Evolutionary conservation across 2,888 invertebrate species (phyloP).

Genomic region (Camponotus fellah): DNA sequence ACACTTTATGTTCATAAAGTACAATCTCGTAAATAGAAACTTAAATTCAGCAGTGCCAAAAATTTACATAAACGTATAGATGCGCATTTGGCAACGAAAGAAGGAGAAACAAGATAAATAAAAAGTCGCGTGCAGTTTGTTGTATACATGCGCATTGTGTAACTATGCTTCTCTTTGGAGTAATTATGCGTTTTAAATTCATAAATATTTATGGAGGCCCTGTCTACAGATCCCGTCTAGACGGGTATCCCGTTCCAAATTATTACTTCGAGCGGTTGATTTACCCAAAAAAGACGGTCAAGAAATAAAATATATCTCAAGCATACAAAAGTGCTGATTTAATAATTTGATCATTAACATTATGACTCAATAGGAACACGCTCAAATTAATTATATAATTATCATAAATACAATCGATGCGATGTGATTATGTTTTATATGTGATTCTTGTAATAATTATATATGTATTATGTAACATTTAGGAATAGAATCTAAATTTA

Average conservation of each 20-base stretch:
- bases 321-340: neutral
- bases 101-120: neutral
- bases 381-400: neutral
- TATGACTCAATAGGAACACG: neutral
- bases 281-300: neutral
- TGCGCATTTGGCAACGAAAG: neutral
- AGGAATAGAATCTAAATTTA: neutral
- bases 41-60: conserved; percentile 4
- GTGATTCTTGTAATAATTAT: neutral
- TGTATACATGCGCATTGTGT: conserved; percentile 49
- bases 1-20: neutral
- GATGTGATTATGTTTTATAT: neutral
- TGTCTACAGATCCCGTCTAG: conserved; percentile 44
- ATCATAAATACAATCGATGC: neutral
- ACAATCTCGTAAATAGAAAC: conserved; percentile 1
- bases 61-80: conserved; percentile 17
- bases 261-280: conserved; percentile 24
- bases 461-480: neutral
- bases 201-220: conserved; percentile 62
- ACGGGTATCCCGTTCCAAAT: conserved; percentile 34
- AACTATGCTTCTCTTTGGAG: conserved; percentile 52
- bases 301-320: neutral
- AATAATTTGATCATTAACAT: conserved; percentile 3
- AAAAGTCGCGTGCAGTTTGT: conserved; percentile 25
- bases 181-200: conserved; percentile 59